These are phyloP conservation scores for Battus philenor DNA, from an alignment of 1,140 invertebrate species.

Conservation along the genomic window DNA sequence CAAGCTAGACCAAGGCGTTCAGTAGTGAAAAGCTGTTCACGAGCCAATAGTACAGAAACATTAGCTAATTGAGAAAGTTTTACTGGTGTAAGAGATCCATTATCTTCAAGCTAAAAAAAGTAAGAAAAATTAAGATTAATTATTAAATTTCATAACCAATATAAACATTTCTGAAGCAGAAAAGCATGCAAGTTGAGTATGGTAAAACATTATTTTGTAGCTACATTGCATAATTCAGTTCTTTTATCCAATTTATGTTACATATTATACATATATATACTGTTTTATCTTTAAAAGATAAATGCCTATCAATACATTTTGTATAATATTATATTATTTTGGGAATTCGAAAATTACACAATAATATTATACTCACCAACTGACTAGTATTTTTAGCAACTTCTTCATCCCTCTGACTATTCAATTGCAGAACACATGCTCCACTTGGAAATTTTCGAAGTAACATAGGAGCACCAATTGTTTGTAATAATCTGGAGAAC, in stretches of 20 bases:
- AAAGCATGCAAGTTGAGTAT: no score
- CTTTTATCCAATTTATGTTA: no score
- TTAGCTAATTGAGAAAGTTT: slow-evolving; percentile 88
- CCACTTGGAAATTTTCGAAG: slow-evolving; percentile 92
- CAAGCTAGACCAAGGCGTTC: slow-evolving; percentile 92
- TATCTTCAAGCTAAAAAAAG: slow-evolving; percentile 83
- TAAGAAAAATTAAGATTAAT: slow-evolving; percentile 24
- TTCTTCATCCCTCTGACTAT: slow-evolving; percentile 85
- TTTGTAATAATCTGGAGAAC: slow-evolving; percentile 75
- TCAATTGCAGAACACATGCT: slow-evolving; percentile 91
- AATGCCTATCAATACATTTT: no score
- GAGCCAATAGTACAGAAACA: slow-evolving; percentile 92
- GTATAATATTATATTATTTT: no score
- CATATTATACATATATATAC: no score
- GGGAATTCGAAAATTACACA: slow-evolving; percentile 6
- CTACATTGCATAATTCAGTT: no score
- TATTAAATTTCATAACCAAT: no score
- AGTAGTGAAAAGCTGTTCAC: slow-evolving; percentile 88
- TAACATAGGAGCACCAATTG: slow-evolving; percentile 84
- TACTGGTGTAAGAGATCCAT: slow-evolving; percentile 86
- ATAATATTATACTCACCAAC: slow-evolving; percentile 74
- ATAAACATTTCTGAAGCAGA: no score
- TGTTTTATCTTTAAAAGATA: no score
- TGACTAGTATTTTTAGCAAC: slow-evolving; percentile 83
- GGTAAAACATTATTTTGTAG: no score